A percentile compares a stretch with the other conserved stretches of the same genome.
Evolutionary conservation across 2,797 vertebrate species (phyloP).

Genomic region (Phrynocephalus guinanensis): DNA sequence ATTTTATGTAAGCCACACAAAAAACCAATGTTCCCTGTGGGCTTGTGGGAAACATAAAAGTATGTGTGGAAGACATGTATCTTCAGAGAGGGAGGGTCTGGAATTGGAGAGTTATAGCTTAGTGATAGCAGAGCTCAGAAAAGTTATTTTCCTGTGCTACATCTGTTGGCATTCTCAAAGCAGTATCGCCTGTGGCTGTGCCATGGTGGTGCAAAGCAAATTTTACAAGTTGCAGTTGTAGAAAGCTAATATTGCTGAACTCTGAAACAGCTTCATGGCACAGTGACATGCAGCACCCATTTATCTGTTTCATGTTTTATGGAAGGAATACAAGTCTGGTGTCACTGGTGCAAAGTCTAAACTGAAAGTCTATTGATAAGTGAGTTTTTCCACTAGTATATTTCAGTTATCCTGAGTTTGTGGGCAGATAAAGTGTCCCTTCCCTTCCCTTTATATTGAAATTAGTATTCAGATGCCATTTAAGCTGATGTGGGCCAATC

Average conservation of each 20-base stretch:
- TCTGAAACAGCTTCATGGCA: not conserved
- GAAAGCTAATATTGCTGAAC: not conserved
- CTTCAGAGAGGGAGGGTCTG: not conserved
- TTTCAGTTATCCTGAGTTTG: not conserved
- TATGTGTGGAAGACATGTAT: not conserved
- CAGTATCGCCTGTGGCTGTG: too few species aligned
- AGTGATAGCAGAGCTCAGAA: not conserved
- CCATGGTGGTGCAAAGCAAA: not conserved
- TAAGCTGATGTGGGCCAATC: not conserved
- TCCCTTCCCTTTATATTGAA: not conserved
- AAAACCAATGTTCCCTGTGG: not conserved
- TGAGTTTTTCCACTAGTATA: not conserved
- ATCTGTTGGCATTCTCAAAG: too few species aligned
- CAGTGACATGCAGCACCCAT: not conserved
- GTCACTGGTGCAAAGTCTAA: not conserved
- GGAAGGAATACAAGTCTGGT: not conserved
- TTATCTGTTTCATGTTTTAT: not conserved
- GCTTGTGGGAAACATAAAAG: not conserved
- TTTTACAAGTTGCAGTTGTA: not conserved
- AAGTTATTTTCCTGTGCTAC: not conserved
- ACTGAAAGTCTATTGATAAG: not conserved
- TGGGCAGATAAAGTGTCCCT: not conserved
- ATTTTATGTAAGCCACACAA: conserved; percentile 5
- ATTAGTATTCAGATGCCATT: not conserved
- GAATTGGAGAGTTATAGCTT: not conserved